Percentiles rank a stretch among this genome's conserved stretches.
These are phyloP conservation scores for Axis porcinus DNA, from an alignment of 2,113 vertebrate genomes.

Conservation along the genomic window DNA sequence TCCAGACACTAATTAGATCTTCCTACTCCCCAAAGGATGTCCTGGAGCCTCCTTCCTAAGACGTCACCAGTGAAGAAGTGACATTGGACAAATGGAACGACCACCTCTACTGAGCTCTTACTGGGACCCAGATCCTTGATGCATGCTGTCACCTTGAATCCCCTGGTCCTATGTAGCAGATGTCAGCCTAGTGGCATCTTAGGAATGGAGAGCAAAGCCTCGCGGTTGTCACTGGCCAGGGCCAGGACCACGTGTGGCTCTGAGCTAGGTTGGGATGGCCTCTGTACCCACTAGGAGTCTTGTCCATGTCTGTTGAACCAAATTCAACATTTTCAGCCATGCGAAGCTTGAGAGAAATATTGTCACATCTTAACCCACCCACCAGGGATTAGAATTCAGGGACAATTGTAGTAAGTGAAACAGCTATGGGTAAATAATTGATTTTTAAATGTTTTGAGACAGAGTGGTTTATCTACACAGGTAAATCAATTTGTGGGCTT, in stretches of 20 bases:
- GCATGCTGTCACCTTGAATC: not conserved
- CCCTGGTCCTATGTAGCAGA: not conserved
- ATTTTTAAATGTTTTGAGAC: not conserved
- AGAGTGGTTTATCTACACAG: not conserved
- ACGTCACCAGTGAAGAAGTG: not conserved
- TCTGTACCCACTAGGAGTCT: not conserved
- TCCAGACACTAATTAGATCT: not conserved
- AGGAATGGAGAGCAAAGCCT: not conserved
- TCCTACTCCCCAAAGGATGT: not conserved
- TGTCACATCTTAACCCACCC: not conserved
- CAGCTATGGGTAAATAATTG: not conserved
- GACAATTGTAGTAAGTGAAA: not conserved
- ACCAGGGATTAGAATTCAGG: not conserved
- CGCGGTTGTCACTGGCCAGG: fast-evolving
- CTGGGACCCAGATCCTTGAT: fast-evolving
- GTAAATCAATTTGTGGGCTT: not conserved
- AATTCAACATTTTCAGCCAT: not conserved
- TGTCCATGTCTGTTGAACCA: not conserved
- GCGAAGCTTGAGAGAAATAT: not conserved
- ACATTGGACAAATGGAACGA: fast-evolving
- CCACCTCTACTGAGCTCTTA: not conserved
- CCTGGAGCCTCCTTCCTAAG: not conserved
- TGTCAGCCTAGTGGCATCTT: not conserved
- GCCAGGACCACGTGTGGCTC: not conserved
- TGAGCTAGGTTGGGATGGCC: not conserved